phyloP scores from a whole-genome alignment of 2,797 vertebrate genomes.

The Hippopotamyrus pictus region DNA sequence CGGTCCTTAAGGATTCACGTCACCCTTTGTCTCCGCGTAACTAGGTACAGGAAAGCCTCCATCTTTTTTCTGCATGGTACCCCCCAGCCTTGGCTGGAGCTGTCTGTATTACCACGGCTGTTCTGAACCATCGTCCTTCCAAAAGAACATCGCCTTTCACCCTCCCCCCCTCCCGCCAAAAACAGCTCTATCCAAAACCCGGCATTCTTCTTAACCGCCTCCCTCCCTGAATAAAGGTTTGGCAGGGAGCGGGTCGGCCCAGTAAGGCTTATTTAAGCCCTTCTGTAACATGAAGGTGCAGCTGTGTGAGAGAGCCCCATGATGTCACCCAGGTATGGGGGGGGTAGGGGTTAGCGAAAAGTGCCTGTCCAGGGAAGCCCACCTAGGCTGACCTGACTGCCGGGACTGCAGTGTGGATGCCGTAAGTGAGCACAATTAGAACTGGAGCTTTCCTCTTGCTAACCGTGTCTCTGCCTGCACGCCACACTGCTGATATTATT shows the following conservation, averaged over 20 bases:
- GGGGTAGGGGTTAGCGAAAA: background rate
- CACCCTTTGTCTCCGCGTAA: background rate
- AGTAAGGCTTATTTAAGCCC: background rate
- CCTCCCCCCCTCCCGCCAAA: background rate
- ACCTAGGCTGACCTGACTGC: background rate
- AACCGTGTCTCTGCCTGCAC: background rate
- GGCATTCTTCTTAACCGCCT: background rate
- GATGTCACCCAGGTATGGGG: background rate
- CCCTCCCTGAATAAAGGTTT: background rate
- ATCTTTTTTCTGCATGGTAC: background rate
- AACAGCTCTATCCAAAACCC: background rate
- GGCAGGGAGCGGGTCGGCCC: background rate
- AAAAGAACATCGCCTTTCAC: background rate
- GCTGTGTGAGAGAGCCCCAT: background rate
- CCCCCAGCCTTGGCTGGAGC: background rate
- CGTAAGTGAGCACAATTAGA: conserved; percentile 20
- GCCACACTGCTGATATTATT: conserved; percentile 32
- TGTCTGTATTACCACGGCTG: background rate
- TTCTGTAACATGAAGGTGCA: background rate
- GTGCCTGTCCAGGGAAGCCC: background rate
- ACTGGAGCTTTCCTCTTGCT: conserved; percentile 12
- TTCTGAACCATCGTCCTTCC: background rate
- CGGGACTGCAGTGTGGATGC: background rate
- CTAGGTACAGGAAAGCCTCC: background rate
- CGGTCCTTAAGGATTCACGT: background rate